Conservation (phyloP, 2,113 vertebrate genomes). For the Gobiocypris rarus region DNA sequence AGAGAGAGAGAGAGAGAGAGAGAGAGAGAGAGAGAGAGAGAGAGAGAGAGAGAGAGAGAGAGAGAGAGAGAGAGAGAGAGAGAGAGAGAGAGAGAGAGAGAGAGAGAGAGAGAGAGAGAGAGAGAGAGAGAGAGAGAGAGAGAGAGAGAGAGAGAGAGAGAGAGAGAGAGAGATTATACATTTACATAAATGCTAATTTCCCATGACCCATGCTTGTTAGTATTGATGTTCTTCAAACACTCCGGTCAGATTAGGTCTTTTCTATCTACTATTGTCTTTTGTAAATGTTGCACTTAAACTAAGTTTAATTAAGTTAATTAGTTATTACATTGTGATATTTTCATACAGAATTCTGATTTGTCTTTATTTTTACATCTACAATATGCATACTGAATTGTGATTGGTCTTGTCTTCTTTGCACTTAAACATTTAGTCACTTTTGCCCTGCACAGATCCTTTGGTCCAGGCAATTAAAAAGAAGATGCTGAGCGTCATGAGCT, state of each 20-base stretch:
- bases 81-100: slow-evolving; percentile 62
- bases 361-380: neutral
- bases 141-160: slow-evolving; percentile 40
- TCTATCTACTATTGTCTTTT: neutral
- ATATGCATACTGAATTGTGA: neutral
- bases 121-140: slow-evolving; percentile 48
- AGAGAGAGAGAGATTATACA: neutral
- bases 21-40: no score
- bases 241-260: neutral
- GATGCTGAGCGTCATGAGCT: neutral
- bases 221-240: neutral
- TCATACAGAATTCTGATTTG: no score
- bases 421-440: neutral
- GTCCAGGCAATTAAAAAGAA: neutral
- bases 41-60: no score
- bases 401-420: neutral
- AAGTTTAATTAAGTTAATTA: no score
- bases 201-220: neutral
- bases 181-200: slow-evolving; percentile 12
- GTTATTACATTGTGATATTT: neutral
- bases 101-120: neutral
- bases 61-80: no score
- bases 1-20: no score
- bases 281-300: neutral
- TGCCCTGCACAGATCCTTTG: neutral